Evolutionary conservation across 1,140 invertebrate genomes (phyloP).

Genomic region (Branchinecta lynchi): DNA sequence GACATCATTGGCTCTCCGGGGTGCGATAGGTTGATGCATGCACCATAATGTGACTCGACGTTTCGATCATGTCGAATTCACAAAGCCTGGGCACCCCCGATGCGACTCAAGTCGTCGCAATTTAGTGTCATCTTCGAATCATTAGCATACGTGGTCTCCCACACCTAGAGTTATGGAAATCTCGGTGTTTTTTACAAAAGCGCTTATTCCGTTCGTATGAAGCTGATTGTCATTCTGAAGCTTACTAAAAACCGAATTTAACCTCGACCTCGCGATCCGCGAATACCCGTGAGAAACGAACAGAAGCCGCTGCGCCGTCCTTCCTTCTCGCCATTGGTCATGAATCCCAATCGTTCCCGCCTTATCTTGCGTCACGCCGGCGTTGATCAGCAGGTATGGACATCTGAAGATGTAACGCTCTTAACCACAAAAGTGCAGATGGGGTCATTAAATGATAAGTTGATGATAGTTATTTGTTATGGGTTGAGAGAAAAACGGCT

Average conservation of each 20-base stretch:
- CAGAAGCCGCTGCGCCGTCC: neutral
- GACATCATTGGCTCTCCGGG: neutral
- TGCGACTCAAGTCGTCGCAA: slow-evolving; percentile 1
- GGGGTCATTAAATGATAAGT: neutral
- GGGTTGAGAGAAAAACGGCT: slow-evolving; percentile 5
- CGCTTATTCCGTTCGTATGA: neutral
- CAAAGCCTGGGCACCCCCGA: neutral
- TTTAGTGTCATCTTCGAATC: slow-evolving; percentile 4
- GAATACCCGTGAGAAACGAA: slow-evolving; percentile 11
- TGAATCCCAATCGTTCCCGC: neutral
- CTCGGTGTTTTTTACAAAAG: neutral
- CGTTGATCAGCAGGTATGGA: neutral
- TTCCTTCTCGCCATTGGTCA: neutral
- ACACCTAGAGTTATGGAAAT: slow-evolving; percentile 11
- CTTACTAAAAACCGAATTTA: slow-evolving; percentile 11
- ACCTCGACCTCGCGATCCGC: neutral
- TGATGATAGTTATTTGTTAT: slow-evolving; percentile 11
- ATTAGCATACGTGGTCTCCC: slow-evolving; percentile 8
- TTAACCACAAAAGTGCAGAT: neutral
- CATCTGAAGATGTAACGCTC: slow-evolving; percentile 9
- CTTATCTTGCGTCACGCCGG: no score
- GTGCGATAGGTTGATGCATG: slow-evolving; percentile 2
- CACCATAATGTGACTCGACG: neutral
- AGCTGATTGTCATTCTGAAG: slow-evolving; percentile 9
- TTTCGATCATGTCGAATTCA: slow-evolving; percentile 10